Base-by-base conservation (phyloP, 2,113 vertebrate genomes). In the Gopherus flavomarginatus region DNA sequence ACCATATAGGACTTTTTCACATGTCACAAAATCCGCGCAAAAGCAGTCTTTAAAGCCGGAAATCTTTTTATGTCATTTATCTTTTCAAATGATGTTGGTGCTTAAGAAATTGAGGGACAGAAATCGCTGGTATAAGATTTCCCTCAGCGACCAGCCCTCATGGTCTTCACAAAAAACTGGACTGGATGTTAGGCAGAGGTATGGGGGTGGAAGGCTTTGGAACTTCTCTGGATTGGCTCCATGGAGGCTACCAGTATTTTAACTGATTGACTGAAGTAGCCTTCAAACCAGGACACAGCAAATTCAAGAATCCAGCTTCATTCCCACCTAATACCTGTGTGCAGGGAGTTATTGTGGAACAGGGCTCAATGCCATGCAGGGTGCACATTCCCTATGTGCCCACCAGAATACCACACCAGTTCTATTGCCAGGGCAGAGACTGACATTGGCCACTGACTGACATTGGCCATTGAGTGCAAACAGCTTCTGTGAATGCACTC, bases 271-370 rank as follows among this genome's bases (percentile, higher is more conserved):
- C 13, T 62, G 29, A 62, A 62, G 13, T 16, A 29, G 59, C 59
- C 29, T 31, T 35, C 59, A 31, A 12, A 62, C 29, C 57, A 29
- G 2, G 57, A 87, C 44, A 11, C 8, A 24, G 17, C 3, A 72
- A 3, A 57, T 12, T 57, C 29, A 16, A 35, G 11, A 53, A 35
- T 2, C 21, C 1, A 0, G 1, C 17, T 2, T 22, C 27, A 3
- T 26, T 78, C 56, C 10, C 27, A 35, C 38, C 8, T 9, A 44
- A 11, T 22, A 44, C 26, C 1, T 5, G 50, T 22, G 57, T 5
- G 0, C 1, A n/a, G 54, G 1, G 19, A 5, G 2, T 5, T 90
- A 83, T 69, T 5, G 1, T 29, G 24, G 6, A 21, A 29, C 9
- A 57, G 19, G 42, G 59, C 29, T 62, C 29, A 62, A 16, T 62